Percentiles rank a stretch among this genome's conserved stretches.
phyloP scores from a whole-genome alignment of 2,888 invertebrate genomes.

The Acleris literana region DNA sequence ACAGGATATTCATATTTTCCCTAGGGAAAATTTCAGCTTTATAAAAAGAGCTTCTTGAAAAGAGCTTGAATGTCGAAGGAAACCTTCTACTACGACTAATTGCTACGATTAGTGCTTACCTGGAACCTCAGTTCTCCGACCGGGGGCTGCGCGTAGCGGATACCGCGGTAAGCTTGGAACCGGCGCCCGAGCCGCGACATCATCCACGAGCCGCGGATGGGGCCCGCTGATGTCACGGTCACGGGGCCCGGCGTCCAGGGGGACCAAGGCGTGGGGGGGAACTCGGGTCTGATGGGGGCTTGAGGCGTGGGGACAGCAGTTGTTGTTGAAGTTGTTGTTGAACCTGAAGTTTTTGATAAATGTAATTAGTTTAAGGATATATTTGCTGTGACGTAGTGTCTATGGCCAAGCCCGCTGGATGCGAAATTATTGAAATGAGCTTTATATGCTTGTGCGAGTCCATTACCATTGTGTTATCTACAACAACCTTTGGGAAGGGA shows the following conservation, averaged over 20 bases:
- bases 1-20: too few species aligned
- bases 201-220: slow-evolving; percentile 65
- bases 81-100: too few species aligned
- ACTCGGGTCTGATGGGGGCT: slow-evolving; percentile 21
- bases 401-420: too few species aligned
- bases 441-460: too few species aligned
- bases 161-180: slow-evolving; percentile 72
- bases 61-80: too few species aligned
- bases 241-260: slow-evolving; percentile 41
- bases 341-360: slow-evolving; percentile 2
- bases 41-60: too few species aligned
- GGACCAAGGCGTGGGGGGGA: slow-evolving; percentile 2
- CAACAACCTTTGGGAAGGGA: too few species aligned
- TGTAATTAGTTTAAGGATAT: not conserved
- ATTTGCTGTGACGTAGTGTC: too few species aligned
- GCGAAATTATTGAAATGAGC: too few species aligned
- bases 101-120: slow-evolving; percentile 37
- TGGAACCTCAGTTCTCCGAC: slow-evolving; percentile 64
- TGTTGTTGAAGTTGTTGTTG: not conserved
- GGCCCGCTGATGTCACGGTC: slow-evolving; percentile 53
- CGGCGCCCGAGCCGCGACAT: slow-evolving; percentile 58
- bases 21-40: too few species aligned
- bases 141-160: slow-evolving; percentile 71
- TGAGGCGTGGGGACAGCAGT: not conserved
- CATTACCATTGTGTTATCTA: too few species aligned